These are phyloP conservation scores for Gymnocypris eckloni DNA, from an alignment of 2,797 vertebrate genomes.

Conservation along the genomic window DNA sequence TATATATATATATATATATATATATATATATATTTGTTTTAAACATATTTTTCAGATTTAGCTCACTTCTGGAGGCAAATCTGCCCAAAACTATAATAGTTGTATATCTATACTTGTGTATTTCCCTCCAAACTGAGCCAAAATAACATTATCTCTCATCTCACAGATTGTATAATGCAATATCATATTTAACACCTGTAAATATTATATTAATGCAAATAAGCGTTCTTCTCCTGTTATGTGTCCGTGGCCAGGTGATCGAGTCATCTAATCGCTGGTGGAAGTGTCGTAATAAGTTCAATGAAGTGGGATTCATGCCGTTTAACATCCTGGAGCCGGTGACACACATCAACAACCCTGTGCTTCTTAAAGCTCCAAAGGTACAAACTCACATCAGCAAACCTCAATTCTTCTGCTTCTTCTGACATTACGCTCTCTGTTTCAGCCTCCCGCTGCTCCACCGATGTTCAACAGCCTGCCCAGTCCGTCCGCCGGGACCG, in stretches of 20 bases:
- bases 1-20: no score
- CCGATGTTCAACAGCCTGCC: slow-evolving; percentile 64
- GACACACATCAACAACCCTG: slow-evolving; percentile 68
- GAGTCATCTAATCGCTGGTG: slow-evolving; percentile 92
- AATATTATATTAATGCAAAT: not conserved
- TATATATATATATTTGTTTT: no score
- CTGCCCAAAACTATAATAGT: not conserved
- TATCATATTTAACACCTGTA: not conserved
- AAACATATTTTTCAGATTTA: no score
- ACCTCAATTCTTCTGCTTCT: slow-evolving; percentile 25
- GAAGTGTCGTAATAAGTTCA: slow-evolving; percentile 85
- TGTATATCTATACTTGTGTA: not conserved
- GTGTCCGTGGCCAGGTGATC: slow-evolving; percentile 76
- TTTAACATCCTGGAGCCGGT: slow-evolving; percentile 87
- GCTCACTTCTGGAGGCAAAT: not conserved
- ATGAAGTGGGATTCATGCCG: slow-evolving; percentile 87
- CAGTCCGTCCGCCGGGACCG: slow-evolving; percentile 53
- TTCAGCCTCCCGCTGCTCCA: slow-evolving; percentile 69
- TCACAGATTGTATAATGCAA: not conserved
- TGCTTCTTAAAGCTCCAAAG: slow-evolving; percentile 59
- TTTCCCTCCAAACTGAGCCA: not conserved
- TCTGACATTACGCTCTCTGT: not conserved
- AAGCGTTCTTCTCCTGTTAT: not conserved
- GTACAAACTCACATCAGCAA: slow-evolving; percentile 59
- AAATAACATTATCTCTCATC: not conserved